Evolutionary conservation across 2,888 invertebrate genomes (phyloP).

Genomic region (Listrodromus nycthemerus): DNA sequence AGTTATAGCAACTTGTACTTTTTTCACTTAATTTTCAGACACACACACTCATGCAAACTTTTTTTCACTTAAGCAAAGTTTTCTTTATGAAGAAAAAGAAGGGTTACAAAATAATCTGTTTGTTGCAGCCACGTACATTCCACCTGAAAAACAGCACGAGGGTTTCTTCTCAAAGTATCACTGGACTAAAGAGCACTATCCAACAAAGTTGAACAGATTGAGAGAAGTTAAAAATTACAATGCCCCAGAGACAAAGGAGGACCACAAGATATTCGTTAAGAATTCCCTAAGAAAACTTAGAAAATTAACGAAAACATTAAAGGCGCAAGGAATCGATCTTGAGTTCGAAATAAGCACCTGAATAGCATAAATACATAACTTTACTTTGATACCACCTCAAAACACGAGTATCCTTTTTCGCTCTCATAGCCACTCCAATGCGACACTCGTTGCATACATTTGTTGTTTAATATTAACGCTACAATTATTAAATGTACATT

Average conservation of each 20-base stretch:
- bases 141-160: conserved; percentile 88
- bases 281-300: conserved; percentile 83
- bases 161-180: conserved; percentile 86
- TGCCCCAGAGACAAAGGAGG: conserved; percentile 82
- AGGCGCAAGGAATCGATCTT: conserved; percentile 77
- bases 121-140: conserved; percentile 88
- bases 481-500: conserved; percentile 37
- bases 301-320: conserved; percentile 77
- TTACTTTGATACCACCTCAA: conserved; percentile 32
- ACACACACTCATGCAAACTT: no score
- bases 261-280: conserved; percentile 83
- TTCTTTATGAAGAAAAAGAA: background rate
- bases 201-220: conserved; percentile 83
- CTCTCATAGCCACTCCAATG: conserved; percentile 11
- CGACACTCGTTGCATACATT: conserved; percentile 18
- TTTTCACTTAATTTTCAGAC: no score
- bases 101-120: conserved; percentile 35
- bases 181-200: conserved; percentile 86
- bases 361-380: conserved; percentile 53
- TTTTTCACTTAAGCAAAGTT: background rate
- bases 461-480: conserved; percentile 40
- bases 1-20: no score
- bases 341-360: conserved; percentile 73
- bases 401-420: conserved; percentile 34
- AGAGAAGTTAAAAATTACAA: conserved; percentile 85